A percentile compares a stretch with the other conserved stretches of the same genome.
These are phyloP conservation scores for Liposcelis brunnea DNA, from an alignment of 2,888 invertebrate genomes.

Conservation along the genomic window DNA sequence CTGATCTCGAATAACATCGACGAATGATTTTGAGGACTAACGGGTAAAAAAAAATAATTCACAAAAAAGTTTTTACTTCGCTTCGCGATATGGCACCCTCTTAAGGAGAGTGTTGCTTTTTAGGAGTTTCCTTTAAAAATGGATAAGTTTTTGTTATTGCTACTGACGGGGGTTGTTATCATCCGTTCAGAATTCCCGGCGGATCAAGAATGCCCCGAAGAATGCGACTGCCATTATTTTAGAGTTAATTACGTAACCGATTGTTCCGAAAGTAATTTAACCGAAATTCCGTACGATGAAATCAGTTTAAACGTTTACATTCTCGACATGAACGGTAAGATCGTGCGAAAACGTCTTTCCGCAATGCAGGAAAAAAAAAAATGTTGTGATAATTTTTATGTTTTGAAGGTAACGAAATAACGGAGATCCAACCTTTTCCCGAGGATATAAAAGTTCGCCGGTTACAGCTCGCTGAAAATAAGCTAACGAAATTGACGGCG, in stretches of 20 bases:
- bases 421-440: conserved; percentile 40
- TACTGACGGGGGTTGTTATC: conserved; percentile 16
- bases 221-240: conserved; percentile 59
- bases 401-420: conserved; percentile 39
- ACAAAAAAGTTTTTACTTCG: too few species aligned
- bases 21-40: too few species aligned
- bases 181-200: conserved; percentile 47
- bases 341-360: too few species aligned
- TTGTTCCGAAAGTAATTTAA: conserved; percentile 55
- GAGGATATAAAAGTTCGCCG: conserved; percentile 49
- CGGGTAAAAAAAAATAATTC: too few species aligned
- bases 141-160: too few species aligned
- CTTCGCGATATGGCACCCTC: too few species aligned
- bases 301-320: conserved; percentile 52
- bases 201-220: conserved; percentile 46
- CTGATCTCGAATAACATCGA: too few species aligned
- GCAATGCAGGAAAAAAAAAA: too few species aligned
- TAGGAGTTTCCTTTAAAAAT: too few species aligned
- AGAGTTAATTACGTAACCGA: conserved; percentile 61
- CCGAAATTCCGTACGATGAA: conserved; percentile 47
- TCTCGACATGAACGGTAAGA: conserved; percentile 49
- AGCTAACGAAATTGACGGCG: conserved; percentile 37
- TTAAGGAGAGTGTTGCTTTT: too few species aligned
- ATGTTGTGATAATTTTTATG: neutral
- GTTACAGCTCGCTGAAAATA: conserved; percentile 50